Base-by-base conservation (phyloP, 2,797 vertebrate genomes). In the Rhinogobio ventralis region DNA sequence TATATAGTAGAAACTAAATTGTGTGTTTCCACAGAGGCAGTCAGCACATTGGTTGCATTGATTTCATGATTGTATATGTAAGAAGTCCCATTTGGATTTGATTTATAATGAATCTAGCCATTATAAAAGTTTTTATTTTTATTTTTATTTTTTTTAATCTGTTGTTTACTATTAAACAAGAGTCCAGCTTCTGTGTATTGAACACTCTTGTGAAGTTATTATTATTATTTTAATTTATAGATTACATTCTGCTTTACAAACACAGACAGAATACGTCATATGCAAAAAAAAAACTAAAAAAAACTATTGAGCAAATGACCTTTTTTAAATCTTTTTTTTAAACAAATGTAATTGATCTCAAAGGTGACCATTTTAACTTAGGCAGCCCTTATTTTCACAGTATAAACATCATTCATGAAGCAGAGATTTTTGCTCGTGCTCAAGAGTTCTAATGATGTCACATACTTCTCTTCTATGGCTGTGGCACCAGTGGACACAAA, bases 41-140 rank as follows among this genome's bases (percentile, higher is more conserved):
- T 51, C 25, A 20, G 5, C 17, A 28, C 4, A 20, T 71, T 15
- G 23, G n/a, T 51, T 17, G 8, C 25, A 51, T 6, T 51, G 4
- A 73, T 73, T 30, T 30, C 69, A 72, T 49, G n/a, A 62, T 28
- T 62, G 25, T 57, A 57, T n/a, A 55, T 57, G 55, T n/a, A 57
- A n/a, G 23, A 57, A n/a, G 55, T 51, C 25, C 25, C 0, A 30
- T 30, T 13, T 51, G 4, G 15, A 49, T 73, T 49, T 51, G 25
- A 10, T 14, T 71, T 8, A 45, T 71, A 20, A 23, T 11, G 2
- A 39, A 69, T 69, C 1, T 7, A 15, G 36, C 20, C 20, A 69
- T 45, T 11, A 60, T 62, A 11, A 6, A 42, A n/a, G n/a, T n/a
- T 36, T 36, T 36, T 36, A 2, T 36, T 36, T 36, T 36, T 36